phyloP scores from a whole-genome alignment of 2,797 vertebrate genomes.

The Silurus lanzhouensis region DNA sequence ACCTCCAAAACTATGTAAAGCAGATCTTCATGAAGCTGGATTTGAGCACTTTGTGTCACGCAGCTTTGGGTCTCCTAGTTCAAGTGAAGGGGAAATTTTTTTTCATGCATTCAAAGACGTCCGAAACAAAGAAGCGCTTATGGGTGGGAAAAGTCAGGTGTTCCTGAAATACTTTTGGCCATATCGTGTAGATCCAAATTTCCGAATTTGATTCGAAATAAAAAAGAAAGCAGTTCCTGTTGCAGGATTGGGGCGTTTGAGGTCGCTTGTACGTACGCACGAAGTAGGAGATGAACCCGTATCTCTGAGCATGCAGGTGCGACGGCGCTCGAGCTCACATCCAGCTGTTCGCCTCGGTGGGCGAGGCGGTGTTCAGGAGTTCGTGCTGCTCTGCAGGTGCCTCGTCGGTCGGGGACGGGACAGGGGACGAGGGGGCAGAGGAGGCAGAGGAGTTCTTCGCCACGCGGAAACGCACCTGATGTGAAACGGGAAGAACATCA shows the following conservation, averaged over 20 bases:
- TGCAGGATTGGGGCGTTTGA: background rate
- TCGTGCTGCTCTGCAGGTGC: conserved; percentile 67
- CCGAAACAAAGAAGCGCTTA: too few relatives aligned
- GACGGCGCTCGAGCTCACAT: conserved; percentile 25
- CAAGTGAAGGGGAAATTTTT: too few relatives aligned
- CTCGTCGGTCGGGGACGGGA: background rate
- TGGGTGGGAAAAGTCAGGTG: too few relatives aligned
- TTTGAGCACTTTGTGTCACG: too few relatives aligned
- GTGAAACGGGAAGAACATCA: background rate
- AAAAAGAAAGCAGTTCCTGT: background rate
- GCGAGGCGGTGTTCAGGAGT: conserved; percentile 56
- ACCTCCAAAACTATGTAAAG: too few relatives aligned
- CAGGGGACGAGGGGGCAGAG: background rate
- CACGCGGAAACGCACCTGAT: conserved; percentile 66
- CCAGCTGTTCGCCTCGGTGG: conserved; percentile 52
- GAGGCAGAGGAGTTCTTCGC: background rate
- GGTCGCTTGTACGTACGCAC: background rate
- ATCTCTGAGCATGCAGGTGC: background rate
- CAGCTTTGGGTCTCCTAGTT: too few relatives aligned
- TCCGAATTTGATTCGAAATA: background rate
- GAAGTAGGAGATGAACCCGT: background rate
- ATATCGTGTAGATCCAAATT: background rate
- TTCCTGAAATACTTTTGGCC: too few relatives aligned
- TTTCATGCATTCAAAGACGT: too few relatives aligned
- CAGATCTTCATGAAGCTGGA: too few relatives aligned